Percentiles rank a stretch among this genome's conserved stretches.
phyloP scores from a whole-genome alignment of 2,888 invertebrate genomes.

The Caradrina clavipalpis region DNA sequence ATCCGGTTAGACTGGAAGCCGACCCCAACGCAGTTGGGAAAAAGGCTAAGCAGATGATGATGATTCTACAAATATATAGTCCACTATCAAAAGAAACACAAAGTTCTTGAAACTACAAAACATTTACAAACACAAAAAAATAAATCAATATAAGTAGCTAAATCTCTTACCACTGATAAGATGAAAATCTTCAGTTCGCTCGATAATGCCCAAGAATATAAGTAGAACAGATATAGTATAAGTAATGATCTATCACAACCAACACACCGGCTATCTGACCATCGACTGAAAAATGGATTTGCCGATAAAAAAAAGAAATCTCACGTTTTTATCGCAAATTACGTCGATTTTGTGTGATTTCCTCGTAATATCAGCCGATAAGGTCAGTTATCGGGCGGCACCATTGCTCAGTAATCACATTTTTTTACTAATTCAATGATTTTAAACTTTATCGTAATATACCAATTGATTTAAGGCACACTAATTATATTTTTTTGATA shows the following conservation, averaged over 20 bases:
- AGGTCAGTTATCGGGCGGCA: slow-evolving; percentile 74
- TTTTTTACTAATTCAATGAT: slow-evolving; percentile 67
- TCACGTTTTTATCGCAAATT: slow-evolving; percentile 86
- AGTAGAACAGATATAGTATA: slow-evolving; percentile 46
- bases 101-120: slow-evolving; percentile 1
- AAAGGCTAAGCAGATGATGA: too few species aligned
- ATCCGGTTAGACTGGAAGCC: too few species aligned
- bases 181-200: slow-evolving; percentile 57
- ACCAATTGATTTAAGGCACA: slow-evolving; percentile 51
- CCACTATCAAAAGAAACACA: slow-evolving; percentile 1
- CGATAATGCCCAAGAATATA: slow-evolving; percentile 55
- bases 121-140: slow-evolving; percentile 7
- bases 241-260: slow-evolving; percentile 79
- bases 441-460: slow-evolving; percentile 64
- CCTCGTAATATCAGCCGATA: slow-evolving; percentile 80
- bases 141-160: slow-evolving; percentile 35
- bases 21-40: too few species aligned
- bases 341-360: slow-evolving; percentile 83
- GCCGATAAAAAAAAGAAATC: slow-evolving; percentile 84
- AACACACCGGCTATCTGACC: slow-evolving; percentile 80
- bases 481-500: slow-evolving; percentile 25
- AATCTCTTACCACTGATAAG: slow-evolving; percentile 66
- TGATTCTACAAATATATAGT: too few species aligned
- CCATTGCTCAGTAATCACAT: slow-evolving; percentile 68
- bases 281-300: slow-evolving; percentile 89